Base-by-base conservation (phyloP, 1,140 invertebrate genomes). In the Caenorhabditis remanei region DNA sequence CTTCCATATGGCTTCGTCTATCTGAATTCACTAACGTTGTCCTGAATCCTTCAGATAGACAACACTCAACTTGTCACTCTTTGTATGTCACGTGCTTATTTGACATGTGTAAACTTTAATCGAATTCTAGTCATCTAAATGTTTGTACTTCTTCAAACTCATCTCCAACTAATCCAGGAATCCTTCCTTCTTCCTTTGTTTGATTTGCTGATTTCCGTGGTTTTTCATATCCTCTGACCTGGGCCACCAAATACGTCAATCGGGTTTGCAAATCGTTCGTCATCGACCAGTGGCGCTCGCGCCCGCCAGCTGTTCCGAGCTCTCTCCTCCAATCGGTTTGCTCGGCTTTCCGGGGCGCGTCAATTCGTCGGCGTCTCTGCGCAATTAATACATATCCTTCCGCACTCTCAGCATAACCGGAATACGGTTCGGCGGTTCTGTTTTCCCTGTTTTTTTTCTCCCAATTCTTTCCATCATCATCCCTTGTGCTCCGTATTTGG, bases 231-330 rank as follows among this genome's bases (percentile, higher is more conserved):
- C n/a, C 6, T 46, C 43, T 79, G 71, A 79, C 71, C 71, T 79
- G 71, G 24, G 46, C 65, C 40, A 41, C 71, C 71, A 79, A 79
- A 79, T 79, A 79, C 71, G 71, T 79, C 71, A 79, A 79, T 46
- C 83, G 55, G 32, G 83, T 84, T 58, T 41, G 83, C 55, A 63
- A 84, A 63, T 61, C 55, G 83, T 84, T 58, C 58, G 83, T 84
- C 83, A 84, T 61, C 55, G 50, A 53, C 14, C 55, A 63, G 58
- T 9, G 58, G 53, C 53, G 19, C 9, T 16, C 46, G 71, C 19
- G 46, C 19, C 41, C 67, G 41, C 71, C 71, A 79, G 71, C 71
- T 79, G 71, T 79, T 79, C 71, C 71, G 71, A 50, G 71, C 71
- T 19, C 24, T 58, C 61, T n/a, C 56, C 56, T 58, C 21, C 56